These are phyloP conservation scores for Tachina fera DNA, from an alignment of 2,888 invertebrate genomes.

Conservation along the genomic window DNA sequence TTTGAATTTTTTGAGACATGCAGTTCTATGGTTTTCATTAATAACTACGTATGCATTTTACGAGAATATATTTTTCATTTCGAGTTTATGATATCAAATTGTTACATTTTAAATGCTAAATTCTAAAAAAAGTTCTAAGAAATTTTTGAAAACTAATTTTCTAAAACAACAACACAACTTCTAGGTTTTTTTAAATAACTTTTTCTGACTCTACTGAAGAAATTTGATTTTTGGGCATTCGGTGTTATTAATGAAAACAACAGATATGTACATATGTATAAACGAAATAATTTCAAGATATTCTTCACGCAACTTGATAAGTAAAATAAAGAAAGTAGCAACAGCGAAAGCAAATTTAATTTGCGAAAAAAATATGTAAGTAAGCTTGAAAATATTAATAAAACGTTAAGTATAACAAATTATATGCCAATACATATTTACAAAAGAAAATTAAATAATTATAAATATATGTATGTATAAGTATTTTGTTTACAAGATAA, in stretches of 20 bases:
- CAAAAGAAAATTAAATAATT: conserved; percentile 20
- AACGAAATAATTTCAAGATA: conserved; percentile 20
- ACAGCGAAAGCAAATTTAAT: conserved; percentile 35
- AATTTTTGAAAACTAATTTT: no score
- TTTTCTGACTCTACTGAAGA: no score
- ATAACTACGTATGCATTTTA: no score
- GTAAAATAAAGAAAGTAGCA: conserved; percentile 1
- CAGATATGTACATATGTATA: neutral
- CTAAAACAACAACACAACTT: no score
- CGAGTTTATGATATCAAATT: no score
- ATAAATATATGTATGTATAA: conserved; percentile 19
- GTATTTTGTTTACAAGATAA: conserved; percentile 15
- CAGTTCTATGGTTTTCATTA: no score
- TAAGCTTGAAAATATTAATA: conserved; percentile 11
- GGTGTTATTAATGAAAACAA: no score
- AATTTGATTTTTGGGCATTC: no score
- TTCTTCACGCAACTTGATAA: conserved; percentile 10
- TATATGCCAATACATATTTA: conserved; percentile 42
- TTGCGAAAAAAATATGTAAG: conserved; percentile 35
- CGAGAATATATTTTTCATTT: no score
- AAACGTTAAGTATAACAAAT: conserved; percentile 28
- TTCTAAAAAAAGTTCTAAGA: no score
- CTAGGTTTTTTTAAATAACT: no score
- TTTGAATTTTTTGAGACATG: conserved; percentile 5
- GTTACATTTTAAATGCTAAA: no score